Percentiles rank a stretch among this genome's conserved stretches.
Conservation (phyloP, 1,140 invertebrate genomes). For the Pseudoatta argentina region DNA sequence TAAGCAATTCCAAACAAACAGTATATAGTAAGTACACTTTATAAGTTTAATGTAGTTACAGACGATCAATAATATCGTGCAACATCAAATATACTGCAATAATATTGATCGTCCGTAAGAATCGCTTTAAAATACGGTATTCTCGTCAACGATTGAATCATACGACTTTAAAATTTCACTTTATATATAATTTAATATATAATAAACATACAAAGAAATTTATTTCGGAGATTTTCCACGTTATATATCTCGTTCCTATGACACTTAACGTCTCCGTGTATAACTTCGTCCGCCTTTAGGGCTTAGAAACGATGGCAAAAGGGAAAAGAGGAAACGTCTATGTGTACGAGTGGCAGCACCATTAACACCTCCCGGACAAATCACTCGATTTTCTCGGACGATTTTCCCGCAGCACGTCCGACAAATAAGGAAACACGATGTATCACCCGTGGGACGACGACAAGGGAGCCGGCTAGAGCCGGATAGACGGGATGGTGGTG, state of each 20-base stretch:
- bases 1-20: too few species aligned
- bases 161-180: not conserved
- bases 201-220: not conserved
- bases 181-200: not conserved
- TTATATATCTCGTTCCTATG: not conserved
- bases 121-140: too few species aligned
- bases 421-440: constrained; percentile 86
- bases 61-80: too few species aligned
- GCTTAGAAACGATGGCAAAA: constrained; percentile 16
- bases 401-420: constrained; percentile 86
- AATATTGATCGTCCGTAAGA: too few species aligned
- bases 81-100: too few species aligned
- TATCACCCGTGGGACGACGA: constrained; percentile 86
- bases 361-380: constrained; percentile 86
- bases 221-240: not conserved
- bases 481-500: constrained; percentile 14
- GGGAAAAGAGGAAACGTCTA: constrained; percentile 46
- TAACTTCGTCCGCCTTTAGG: constrained; percentile 31
- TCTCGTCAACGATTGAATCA: not conserved
- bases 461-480: constrained; percentile 59
- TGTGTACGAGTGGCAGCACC: constrained; percentile 65
- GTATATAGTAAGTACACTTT: too few species aligned
- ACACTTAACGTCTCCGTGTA: constrained; percentile 4
- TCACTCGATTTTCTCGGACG: constrained; percentile 86
- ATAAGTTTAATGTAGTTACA: too few species aligned